Percentiles rank a stretch among this genome's conserved stretches.
phyloP scores from a whole-genome alignment of 2,888 invertebrate species.

The Microchrysa polita region DNA sequence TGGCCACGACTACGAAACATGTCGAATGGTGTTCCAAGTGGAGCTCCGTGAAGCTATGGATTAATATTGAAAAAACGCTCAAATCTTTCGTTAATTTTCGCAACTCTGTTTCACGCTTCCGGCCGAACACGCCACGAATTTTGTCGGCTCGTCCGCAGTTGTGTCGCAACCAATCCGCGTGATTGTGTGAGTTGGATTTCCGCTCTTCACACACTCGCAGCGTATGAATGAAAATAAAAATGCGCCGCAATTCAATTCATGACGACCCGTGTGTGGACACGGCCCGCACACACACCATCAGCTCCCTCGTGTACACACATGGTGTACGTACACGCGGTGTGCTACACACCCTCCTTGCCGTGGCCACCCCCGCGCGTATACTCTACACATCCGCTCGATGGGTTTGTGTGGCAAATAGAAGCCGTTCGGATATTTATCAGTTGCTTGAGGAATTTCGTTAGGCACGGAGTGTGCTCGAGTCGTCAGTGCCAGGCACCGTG shows the following conservation, averaged over 20 bases:
- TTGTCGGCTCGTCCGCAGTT: not conserved
- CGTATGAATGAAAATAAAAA: conserved; percentile 43
- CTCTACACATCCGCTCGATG: conserved; percentile 20
- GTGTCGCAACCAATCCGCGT: not conserved
- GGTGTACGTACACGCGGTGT: conserved; percentile 12
- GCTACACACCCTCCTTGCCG: not conserved
- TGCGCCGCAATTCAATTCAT: conserved; percentile 25
- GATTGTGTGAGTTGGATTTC: conserved; percentile 37
- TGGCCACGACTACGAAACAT: not conserved
- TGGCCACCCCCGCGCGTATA: not conserved
- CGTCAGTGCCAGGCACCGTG: conserved; percentile 27
- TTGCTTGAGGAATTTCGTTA: conserved; percentile 52
- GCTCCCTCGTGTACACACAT: not conserved
- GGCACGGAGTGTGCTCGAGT: conserved; percentile 48
- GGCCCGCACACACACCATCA: not conserved
- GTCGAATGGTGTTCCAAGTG: not conserved
- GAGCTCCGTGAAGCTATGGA: not conserved
- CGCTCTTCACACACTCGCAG: conserved; percentile 30
- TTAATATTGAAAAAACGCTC: not conserved
- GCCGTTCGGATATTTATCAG: conserved; percentile 51
- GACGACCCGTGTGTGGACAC: conserved; percentile 15
- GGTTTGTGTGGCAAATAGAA: conserved; percentile 50
- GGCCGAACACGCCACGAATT: not conserved
- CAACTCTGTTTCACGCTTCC: not conserved
- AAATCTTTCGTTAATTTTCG: not conserved